Base-by-base conservation (phyloP, 1,140 invertebrate species). In the Berghia stephanieae region DNA sequence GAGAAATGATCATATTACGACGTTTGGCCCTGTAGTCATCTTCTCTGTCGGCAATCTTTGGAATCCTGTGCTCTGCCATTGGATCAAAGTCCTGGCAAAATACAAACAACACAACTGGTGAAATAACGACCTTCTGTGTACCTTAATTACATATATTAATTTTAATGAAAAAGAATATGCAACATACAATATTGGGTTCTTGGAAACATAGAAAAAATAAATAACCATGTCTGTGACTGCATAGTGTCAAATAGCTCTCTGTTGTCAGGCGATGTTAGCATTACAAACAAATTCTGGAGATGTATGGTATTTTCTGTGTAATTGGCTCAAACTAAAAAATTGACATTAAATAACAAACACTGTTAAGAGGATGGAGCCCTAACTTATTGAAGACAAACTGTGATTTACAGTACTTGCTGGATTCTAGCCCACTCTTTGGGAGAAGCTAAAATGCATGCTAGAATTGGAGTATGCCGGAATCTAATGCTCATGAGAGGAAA, bases 21-120 rank as follows among this genome's bases (percentile, higher is more conserved):
- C 95, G 92, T 84, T 95, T 94, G 21, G 95, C 94, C 71, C 95
- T 92, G 87, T 99, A 99, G 88, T 99, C 97, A 93, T 98, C 96
- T 91, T 99, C 96, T 78, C 96, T 92, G 83, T 99, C 97, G 0
- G 95, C 95, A 89, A 99, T 96, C 5, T 87, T 89, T 31, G 95
- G 94, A 75, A 94, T 91, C 79, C 96, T 91, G 87, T 96, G 93
- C 81, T 99, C 97, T 34, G 96, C 97, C 92, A 99, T 95, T 1
- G 97, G 97, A 91, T 99, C 98, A 92, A 95, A 95, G 89, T 98
- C 96, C 94, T 97, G 86, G n/a, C n/a, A 70, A 92, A 90, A 49
- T 83, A 86, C 85, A 81, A 83, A 86, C 52, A 75, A 71, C 8
- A n/a, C 24, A 70, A 44, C 31, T 52, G 0, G 8, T 36, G n/a